Percentiles rank a stretch among this genome's conserved stretches.
These are phyloP conservation scores for Lepidocyrtoides sp. DNA, from an alignment of 2,888 invertebrate genomes.

Conservation along the genomic window DNA sequence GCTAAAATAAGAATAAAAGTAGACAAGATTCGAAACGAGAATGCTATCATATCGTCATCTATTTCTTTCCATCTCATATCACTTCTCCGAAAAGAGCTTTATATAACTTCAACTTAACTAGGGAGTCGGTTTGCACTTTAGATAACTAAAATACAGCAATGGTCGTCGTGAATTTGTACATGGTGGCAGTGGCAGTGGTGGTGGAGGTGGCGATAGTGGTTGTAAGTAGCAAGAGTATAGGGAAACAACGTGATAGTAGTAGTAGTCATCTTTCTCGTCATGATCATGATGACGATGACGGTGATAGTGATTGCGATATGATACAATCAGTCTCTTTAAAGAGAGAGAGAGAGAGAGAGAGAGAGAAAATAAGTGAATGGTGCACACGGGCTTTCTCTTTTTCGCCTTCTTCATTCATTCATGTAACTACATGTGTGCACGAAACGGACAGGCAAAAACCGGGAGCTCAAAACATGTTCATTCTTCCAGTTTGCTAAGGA, in stretches of 20 bases:
- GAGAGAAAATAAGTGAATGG: conserved; percentile 44
- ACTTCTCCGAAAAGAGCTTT: not conserved
- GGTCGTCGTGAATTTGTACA: not conserved
- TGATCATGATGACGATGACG: too few relatives aligned
- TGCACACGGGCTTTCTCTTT: conserved; percentile 38
- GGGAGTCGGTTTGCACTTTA: not conserved
- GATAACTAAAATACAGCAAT: not conserved
- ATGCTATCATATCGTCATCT: conserved; percentile 12
- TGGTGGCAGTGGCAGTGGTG: too few relatives aligned
- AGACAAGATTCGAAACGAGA: not conserved
- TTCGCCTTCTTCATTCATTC: conserved; percentile 25
- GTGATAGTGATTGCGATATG: conserved; percentile 54
- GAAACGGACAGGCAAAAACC: conserved; percentile 38
- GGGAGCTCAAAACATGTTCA: conserved; percentile 43
- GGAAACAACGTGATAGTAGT: conserved; percentile 21
- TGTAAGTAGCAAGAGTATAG: conserved; percentile 14
- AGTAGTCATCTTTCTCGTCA: conserved; percentile 25
- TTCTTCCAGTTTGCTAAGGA: not conserved
- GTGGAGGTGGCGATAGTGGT: not conserved
- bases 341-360: not conserved
- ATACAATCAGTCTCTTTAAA: conserved; percentile 41
- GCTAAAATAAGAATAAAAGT: not conserved
- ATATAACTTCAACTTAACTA: conserved; percentile 8
- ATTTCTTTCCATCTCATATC: not conserved
- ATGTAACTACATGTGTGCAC: conserved; percentile 60